Percentiles rank a stretch among this genome's conserved stretches.
Conservation (phyloP, 2,888 invertebrate genomes). For the Meandrusa payeni region DNA sequence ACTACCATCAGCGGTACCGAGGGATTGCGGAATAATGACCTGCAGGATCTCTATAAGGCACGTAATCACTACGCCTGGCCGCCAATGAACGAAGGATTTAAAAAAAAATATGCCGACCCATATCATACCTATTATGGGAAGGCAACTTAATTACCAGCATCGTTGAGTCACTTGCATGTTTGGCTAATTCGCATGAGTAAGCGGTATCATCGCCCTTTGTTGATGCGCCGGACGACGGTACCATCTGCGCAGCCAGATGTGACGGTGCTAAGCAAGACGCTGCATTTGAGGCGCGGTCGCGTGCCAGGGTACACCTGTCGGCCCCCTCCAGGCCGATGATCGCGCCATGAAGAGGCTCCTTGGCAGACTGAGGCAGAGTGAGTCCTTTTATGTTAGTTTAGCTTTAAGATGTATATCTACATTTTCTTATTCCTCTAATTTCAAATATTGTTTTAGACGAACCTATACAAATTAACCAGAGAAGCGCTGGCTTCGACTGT, state of each 20-base stretch:
- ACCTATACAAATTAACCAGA: too few relatives aligned
- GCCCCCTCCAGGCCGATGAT: constrained; percentile 10
- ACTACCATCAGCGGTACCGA: too few relatives aligned
- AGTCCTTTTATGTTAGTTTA: too few relatives aligned
- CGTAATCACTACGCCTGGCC: too few relatives aligned
- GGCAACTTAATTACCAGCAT: constrained; percentile 4
- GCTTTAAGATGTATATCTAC: too few relatives aligned
- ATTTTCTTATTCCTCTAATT: too few relatives aligned
- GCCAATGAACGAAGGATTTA: too few relatives aligned
- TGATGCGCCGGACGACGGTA: constrained; percentile 41
- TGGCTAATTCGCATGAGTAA: constrained; percentile 23
- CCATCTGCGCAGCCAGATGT: constrained; percentile 48
- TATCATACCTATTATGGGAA: constrained; percentile 8
- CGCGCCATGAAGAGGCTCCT: constrained; percentile 61
- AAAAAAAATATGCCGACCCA: too few relatives aligned
- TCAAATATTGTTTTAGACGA: too few relatives aligned
- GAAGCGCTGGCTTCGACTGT: too few relatives aligned
- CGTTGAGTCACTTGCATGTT: constrained; percentile 15
- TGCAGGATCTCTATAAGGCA: too few relatives aligned
- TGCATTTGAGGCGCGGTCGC: constrained; percentile 56
- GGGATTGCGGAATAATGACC: too few relatives aligned
- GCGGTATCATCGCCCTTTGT: constrained; percentile 32
- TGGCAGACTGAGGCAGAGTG: constrained; percentile 58
- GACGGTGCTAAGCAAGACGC: constrained; percentile 38
- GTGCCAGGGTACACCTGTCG: constrained; percentile 41